Conservation (phyloP, 2,113 vertebrate species). For the Cepphus grylle region DNA sequence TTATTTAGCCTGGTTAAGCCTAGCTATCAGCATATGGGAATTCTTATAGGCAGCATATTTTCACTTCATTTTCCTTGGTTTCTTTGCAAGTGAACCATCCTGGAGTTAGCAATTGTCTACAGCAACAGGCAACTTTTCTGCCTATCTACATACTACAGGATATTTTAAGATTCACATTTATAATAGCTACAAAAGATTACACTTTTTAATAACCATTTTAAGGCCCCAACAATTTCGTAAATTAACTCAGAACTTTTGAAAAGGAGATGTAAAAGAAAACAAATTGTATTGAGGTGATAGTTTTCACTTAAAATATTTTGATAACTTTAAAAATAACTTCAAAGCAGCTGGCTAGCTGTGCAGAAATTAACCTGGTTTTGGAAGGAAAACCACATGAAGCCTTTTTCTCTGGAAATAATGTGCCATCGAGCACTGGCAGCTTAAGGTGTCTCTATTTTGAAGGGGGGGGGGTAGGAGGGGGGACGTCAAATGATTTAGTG, state of each 20-base stretch:
- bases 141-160: neutral
- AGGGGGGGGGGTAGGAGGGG: neutral
- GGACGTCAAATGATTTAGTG: constrained; percentile 52
- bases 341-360: neutral
- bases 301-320: neutral
- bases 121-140: neutral
- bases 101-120: neutral
- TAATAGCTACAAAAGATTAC: neutral
- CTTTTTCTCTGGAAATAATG: neutral
- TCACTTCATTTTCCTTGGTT: neutral
- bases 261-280: neutral
- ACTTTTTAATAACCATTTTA: neutral
- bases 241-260: neutral
- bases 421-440: neutral
- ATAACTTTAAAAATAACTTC: neutral
- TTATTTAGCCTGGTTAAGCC: neutral
- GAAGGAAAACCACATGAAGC: neutral
- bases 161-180: neutral
- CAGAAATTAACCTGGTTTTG: neutral
- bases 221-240: neutral
- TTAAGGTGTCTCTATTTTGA: constrained; percentile 24
- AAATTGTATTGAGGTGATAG: neutral
- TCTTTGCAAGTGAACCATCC: neutral
- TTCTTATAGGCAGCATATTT: neutral
- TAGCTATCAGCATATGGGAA: neutral